Percentiles rank a stretch among this genome's conserved stretches.
Conservation (phyloP, 2,113 vertebrate species). For the Cairina moschata region DNA sequence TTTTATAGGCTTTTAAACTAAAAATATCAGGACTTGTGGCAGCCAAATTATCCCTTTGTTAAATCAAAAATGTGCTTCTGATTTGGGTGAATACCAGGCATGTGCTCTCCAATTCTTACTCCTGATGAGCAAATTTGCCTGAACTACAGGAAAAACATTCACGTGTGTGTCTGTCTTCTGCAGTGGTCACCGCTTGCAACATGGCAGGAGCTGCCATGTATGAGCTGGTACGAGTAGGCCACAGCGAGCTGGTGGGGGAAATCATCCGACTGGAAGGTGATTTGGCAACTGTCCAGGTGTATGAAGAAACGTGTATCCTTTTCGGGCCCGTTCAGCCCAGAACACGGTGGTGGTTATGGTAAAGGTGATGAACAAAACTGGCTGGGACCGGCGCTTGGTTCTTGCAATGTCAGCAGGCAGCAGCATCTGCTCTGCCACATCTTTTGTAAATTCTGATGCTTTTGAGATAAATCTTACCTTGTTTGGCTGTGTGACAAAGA, state of each 20-base stretch:
- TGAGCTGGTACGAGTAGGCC: slow-evolving; percentile 95
- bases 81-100: neutral
- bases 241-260: slow-evolving; percentile 96
- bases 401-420: neutral
- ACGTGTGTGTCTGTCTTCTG: neutral
- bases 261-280: slow-evolving; percentile 97
- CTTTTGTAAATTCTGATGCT: neutral
- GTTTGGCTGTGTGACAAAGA: rapidly evolving
- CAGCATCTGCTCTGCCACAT: neutral
- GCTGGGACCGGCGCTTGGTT: neutral
- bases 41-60: neutral
- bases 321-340: neutral
- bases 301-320: slow-evolving; percentile 99
- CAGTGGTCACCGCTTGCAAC: slow-evolving; percentile 93
- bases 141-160: neutral
- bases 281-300: slow-evolving; percentile 98
- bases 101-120: neutral
- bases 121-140: neutral
- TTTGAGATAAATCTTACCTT: neutral
- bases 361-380: neutral
- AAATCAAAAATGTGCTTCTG: neutral
- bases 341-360: too few species aligned
- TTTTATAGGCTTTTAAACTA: neutral
- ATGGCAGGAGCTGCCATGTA: slow-evolving; percentile 99
- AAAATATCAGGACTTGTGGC: neutral